A percentile compares a stretch with the other conserved stretches of the same genome.
These are phyloP conservation scores for Idaea straminata DNA, from an alignment of 2,888 invertebrate genomes.

Conservation along the genomic window DNA sequence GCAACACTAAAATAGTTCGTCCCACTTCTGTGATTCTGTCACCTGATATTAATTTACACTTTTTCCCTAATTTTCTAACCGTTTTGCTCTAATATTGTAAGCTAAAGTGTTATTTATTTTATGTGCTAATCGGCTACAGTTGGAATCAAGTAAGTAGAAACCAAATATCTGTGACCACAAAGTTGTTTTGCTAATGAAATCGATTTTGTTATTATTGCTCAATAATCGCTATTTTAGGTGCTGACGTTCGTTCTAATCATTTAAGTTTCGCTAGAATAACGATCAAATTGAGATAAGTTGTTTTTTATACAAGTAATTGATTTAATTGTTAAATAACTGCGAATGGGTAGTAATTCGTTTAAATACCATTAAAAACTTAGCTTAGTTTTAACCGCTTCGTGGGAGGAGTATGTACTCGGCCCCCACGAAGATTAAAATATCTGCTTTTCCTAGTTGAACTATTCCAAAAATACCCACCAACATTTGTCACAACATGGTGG, in stretches of 20 bases:
- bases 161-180: neutral
- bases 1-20: neutral
- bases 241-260: slow-evolving; percentile 41
- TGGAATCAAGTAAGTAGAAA: neutral
- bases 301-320: neutral
- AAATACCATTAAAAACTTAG: too few relatives aligned
- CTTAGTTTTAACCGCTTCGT: neutral
- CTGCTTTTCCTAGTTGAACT: too few relatives aligned
- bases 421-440: neutral
- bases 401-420: neutral
- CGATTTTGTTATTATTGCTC: slow-evolving; percentile 29
- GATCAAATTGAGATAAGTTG: neutral
- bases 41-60: slow-evolving; percentile 34
- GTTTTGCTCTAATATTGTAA: neutral
- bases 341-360: neutral
- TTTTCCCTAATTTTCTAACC: neutral
- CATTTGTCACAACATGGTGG: too few relatives aligned
- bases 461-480: too few relatives aligned
- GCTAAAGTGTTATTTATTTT: neutral
- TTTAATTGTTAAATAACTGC: neutral
- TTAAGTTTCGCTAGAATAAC: slow-evolving; percentile 9
- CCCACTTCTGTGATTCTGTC: neutral
- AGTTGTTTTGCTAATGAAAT: neutral
- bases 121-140: neutral
- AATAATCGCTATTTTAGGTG: slow-evolving; percentile 68